Conservation (phyloP, 2,113 vertebrate genomes). For the Coptodon bakossiorum region DNA sequence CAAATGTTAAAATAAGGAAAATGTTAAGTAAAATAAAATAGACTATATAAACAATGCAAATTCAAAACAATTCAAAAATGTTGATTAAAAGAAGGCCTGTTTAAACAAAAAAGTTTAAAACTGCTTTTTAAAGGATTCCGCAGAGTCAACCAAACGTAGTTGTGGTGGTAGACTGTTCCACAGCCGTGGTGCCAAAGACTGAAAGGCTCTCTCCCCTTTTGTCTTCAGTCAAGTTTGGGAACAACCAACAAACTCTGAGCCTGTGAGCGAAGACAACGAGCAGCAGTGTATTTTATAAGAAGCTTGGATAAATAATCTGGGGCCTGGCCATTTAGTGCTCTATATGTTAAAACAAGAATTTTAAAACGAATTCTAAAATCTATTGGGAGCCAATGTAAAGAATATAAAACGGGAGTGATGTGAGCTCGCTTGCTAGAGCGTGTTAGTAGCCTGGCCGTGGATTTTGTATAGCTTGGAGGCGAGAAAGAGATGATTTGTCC, state of each 20-base stretch:
- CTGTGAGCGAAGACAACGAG: no score
- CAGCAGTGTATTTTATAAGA: no score
- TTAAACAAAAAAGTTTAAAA: background rate
- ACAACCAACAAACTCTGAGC: no score
- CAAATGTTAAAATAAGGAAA: background rate
- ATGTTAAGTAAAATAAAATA: background rate
- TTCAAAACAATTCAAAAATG: background rate
- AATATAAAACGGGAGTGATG: background rate
- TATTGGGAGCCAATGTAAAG: background rate
- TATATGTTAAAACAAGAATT: background rate
- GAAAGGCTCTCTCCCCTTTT: background rate
- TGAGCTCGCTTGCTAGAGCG: background rate
- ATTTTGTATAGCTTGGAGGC: background rate
- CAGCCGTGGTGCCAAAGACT: background rate
- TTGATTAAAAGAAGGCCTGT: background rate
- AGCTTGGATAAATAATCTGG: no score
- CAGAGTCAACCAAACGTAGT: background rate
- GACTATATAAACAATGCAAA: background rate
- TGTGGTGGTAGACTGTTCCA: accelerated
- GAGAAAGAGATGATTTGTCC: background rate
- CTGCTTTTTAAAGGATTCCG: background rate
- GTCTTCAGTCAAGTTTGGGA: background rate
- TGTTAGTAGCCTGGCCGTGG: background rate
- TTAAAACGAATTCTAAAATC: accelerated
- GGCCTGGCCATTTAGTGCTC: background rate